phyloP scores from a whole-genome alignment of 2,888 invertebrate species.

The Rhagonycha fulva region DNA sequence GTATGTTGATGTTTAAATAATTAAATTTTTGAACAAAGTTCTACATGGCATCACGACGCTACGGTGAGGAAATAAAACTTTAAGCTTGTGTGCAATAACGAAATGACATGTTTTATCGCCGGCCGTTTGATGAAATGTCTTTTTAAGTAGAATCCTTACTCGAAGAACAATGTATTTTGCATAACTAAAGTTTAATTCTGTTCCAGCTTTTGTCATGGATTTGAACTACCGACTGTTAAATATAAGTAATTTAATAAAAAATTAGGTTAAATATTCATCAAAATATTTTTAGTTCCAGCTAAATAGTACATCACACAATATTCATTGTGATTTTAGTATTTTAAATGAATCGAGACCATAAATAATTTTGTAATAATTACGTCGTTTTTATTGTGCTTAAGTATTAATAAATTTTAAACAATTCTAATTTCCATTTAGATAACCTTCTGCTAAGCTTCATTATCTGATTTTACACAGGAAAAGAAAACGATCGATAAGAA shows the following conservation, averaged over 20 bases:
- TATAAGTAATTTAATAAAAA: background rate
- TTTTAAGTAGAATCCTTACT: too few species aligned
- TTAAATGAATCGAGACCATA: background rate
- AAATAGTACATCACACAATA: background rate
- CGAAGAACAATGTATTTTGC: too few species aligned
- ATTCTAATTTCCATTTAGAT: background rate
- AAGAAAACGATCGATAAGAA: background rate
- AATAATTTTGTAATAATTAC: background rate
- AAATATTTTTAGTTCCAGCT: background rate
- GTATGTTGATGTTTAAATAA: too few species aligned
- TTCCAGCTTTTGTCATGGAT: background rate
- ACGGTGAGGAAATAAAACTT: too few species aligned
- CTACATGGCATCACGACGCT: too few species aligned
- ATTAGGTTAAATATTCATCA: background rate
- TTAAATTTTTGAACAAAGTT: too few species aligned
- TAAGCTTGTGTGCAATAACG: too few species aligned
- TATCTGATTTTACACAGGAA: background rate
- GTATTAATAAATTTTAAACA: background rate
- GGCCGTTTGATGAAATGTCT: too few species aligned
- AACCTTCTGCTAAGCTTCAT: background rate
- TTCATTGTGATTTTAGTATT: background rate
- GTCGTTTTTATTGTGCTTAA: too few species aligned
- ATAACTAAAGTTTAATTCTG: background rate
- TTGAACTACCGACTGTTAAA: too few species aligned
- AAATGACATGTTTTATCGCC: too few species aligned